Evolutionary conservation across 1,140 invertebrate species (phyloP).

Genomic region (Hormaphis cornu): DNA sequence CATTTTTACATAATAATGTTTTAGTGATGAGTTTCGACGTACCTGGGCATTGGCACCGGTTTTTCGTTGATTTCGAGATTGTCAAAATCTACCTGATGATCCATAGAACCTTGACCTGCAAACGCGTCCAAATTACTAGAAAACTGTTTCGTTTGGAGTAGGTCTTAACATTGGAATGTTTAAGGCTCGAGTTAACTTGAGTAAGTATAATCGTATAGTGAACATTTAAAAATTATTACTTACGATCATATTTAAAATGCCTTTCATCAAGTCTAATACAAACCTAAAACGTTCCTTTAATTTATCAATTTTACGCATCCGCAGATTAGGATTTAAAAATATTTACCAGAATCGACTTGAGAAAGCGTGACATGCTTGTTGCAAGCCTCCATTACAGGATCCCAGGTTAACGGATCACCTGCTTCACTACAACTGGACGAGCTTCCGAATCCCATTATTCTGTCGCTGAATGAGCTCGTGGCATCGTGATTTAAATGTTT

Average conservation of each 20-base stretch:
- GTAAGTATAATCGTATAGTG: no score
- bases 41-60: slow-evolving; percentile 35
- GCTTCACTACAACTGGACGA: slow-evolving; percentile 28
- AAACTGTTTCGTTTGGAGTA: no score
- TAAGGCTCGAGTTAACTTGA: no score
- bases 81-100: slow-evolving; percentile 4
- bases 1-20: no score
- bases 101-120: slow-evolving; percentile 15
- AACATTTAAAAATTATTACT: no score
- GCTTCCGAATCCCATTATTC: neutral
- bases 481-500: neutral
- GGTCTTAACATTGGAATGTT: no score
- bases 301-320: no score
- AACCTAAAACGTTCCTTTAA: no score
- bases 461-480: neutral
- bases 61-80: slow-evolving; percentile 5
- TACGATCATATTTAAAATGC: no score
- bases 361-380: slow-evolving; percentile 27
- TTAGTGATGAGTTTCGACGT: no score
- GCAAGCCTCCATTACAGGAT: slow-evolving; percentile 29
- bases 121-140: no score
- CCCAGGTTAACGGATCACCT: slow-evolving; percentile 9
- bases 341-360: slow-evolving; percentile 29
- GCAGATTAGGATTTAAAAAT: neutral
- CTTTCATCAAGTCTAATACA: no score